Evolutionary conservation across 2,113 vertebrate species (phyloP).

Genomic region (Callionymus lyra): DNA sequence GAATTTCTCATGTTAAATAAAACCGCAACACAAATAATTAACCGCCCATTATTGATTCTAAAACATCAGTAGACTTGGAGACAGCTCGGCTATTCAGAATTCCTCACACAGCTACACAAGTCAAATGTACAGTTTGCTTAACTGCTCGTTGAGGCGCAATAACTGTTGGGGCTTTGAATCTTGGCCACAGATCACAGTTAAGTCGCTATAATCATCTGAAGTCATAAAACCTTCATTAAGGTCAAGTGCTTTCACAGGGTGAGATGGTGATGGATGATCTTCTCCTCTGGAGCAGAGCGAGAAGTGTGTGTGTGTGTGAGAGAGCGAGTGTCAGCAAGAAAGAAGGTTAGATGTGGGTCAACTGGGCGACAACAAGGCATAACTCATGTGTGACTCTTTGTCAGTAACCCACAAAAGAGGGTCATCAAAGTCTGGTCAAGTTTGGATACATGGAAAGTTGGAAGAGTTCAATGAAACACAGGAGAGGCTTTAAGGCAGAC

Average conservation of each 20-base stretch:
- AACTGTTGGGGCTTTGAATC: background rate
- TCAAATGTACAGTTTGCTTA: background rate
- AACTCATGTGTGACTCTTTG: background rate
- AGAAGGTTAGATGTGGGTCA: background rate
- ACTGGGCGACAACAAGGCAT: background rate
- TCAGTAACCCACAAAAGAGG: no score
- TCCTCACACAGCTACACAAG: background rate
- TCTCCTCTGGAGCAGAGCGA: background rate
- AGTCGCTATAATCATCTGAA: slow-evolving; percentile 7
- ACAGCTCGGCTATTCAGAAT: no score
- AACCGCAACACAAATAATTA: no score
- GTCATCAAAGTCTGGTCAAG: no score
- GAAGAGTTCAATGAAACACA: no score
- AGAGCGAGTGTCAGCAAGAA: background rate
- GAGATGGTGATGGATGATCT: slow-evolving; percentile 6
- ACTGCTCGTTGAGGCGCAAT: slow-evolving; percentile 3
- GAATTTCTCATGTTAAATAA: no score
- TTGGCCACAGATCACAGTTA: slow-evolving; percentile 2
- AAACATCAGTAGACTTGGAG: no score
- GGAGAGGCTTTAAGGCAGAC: no score
- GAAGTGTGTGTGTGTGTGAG: background rate
- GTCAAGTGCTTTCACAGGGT: slow-evolving; percentile 11
- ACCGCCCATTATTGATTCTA: no score
- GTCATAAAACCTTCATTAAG: slow-evolving; percentile 19
- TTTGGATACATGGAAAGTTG: no score